A percentile compares a stretch with the other conserved stretches of the same genome.
Conservation (phyloP, 2,797 vertebrate genomes). For the Hippocampus kuda region DNA sequence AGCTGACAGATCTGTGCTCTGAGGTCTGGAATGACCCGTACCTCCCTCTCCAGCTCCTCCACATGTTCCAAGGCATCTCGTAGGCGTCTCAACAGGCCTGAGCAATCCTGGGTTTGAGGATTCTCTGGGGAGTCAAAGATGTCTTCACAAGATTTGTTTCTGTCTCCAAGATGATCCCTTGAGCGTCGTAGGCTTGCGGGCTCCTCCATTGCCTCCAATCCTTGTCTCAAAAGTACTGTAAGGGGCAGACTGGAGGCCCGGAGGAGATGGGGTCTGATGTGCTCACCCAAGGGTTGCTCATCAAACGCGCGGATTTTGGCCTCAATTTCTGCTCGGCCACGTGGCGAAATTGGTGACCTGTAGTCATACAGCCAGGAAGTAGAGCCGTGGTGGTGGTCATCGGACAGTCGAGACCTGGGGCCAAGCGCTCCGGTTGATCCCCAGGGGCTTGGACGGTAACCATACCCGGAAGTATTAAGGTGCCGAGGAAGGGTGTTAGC, state of each 20-base stretch:
- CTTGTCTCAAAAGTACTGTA: constrained; percentile 69
- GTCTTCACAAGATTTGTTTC: constrained; percentile 54
- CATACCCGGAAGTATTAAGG: constrained; percentile 75
- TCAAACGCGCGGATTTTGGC: constrained; percentile 56
- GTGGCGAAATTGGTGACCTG: constrained; percentile 27
- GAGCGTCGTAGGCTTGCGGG: constrained; percentile 40
- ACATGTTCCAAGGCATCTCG: constrained; percentile 58
- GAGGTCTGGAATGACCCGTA: constrained; percentile 60
- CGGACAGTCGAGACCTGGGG: constrained; percentile 58
- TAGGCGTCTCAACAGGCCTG: constrained; percentile 54
- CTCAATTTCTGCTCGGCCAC: constrained; percentile 56
- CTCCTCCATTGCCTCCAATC: constrained; percentile 57
- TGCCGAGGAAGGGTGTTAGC: constrained; percentile 84
- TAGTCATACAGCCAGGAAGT: constrained; percentile 36
- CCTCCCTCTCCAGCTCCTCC: constrained; percentile 65
- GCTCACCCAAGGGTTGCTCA: constrained; percentile 62
- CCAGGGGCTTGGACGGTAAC: constrained; percentile 67
- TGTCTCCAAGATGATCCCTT: constrained; percentile 39
- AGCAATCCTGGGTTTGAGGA: constrained; percentile 22
- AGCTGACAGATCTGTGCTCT: constrained; percentile 61
- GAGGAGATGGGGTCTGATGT: constrained; percentile 78
- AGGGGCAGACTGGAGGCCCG: constrained; percentile 86
- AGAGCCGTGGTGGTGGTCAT: constrained; percentile 52
- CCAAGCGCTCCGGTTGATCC: constrained; percentile 65
- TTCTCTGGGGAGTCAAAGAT: constrained; percentile 35